Evolutionary conservation across 2,797 vertebrate genomes (phyloP).

Genomic region (Emys orbicularis): DNA sequence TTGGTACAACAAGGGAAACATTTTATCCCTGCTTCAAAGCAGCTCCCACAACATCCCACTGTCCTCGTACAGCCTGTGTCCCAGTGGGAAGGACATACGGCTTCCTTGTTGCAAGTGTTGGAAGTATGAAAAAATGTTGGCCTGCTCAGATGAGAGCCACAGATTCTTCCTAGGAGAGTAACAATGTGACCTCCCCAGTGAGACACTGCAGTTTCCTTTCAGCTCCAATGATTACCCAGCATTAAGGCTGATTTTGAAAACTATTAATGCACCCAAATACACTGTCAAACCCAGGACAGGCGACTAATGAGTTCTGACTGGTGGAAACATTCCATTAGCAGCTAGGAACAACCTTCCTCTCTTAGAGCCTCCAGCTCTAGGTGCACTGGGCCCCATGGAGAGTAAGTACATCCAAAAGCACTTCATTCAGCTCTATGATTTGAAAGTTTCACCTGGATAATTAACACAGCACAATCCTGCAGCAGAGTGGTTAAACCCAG

Average conservation of each 20-base stretch:
- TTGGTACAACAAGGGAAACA: background rate
- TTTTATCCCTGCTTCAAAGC: background rate
- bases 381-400: background rate
- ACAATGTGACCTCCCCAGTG: background rate
- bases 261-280: background rate
- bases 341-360: background rate
- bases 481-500: background rate
- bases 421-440: background rate
- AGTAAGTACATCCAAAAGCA: background rate
- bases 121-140: background rate
- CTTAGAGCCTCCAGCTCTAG: background rate
- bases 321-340: background rate
- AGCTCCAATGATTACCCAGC: background rate
- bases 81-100: background rate
- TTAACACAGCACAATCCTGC: background rate
- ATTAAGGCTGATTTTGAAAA: constrained; percentile 22
- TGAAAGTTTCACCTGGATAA: background rate
- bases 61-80: background rate
- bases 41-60: background rate
- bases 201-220: background rate
- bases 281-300: background rate
- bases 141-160: background rate
- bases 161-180: background rate
- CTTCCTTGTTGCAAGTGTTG: background rate
- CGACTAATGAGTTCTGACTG: background rate